Base-by-base conservation (phyloP, 1,140 invertebrate species). In the Rhynchophorus ferrugineus region DNA sequence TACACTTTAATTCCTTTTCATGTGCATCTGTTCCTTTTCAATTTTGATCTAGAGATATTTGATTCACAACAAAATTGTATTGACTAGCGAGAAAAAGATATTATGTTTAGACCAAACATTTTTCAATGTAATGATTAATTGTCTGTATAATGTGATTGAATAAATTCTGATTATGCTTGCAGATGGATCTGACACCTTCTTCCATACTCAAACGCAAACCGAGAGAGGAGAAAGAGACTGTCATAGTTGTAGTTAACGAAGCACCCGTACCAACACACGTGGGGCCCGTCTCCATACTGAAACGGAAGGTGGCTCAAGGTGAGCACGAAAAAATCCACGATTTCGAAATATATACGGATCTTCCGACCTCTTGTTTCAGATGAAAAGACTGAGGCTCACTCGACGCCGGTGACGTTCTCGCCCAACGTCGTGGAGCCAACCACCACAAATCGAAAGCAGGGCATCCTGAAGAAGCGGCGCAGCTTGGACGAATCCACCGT, bases 381-480 rank as follows among this genome's bases (percentile, higher is more conserved):
- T 16, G 46, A 55, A 18, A 55, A 55, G 44, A 75, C 75, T 51
- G 79, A 71, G 73, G 75, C 58, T 69, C 45, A 50, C 8, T 50
- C 74, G 13, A 73, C 73, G n/a, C 82, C 82, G 3, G 81, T 83
- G 0, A 84, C 81, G 21, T 84, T 83, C 68, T 83, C 81, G 3
- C 80, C 80, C 1, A 82, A 69, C 56, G 81, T 83, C 24, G 61
- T 82, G 24, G 81, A 83, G 62, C 75, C 76, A 3, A 69, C 71
- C 11, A 70, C 75, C 16, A 74, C 72, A 48, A 78, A 74, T 54
- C 70, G 75, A 46, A 78, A 81, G 61, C 79, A 80, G 39, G 85
- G 85, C 36, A 90, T 89, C 61, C 70, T 89, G 35, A 89, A 90
- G 62, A 89, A 89, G 69, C 75, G 84, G 36, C 77, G 84, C 44